phyloP scores from a whole-genome alignment of 2,888 invertebrate species.

The Dicycla oo region DNA sequence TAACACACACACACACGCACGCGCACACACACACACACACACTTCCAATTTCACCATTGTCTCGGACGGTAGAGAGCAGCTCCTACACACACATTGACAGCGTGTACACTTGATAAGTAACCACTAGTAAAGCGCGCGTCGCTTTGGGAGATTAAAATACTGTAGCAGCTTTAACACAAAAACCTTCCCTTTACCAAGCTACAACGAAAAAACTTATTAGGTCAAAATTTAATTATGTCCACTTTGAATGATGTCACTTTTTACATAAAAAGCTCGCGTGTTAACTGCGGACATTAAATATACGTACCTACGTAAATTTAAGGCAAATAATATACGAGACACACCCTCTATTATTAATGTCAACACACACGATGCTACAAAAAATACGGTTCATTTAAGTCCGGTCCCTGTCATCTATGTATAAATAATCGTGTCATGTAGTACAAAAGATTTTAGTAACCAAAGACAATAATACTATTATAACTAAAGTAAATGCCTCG shows the following conservation, averaged over 20 bases:
- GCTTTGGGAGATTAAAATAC: too few relatives aligned
- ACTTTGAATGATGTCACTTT: constrained; percentile 23
- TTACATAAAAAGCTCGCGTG: constrained; percentile 49
- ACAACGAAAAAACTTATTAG: constrained; percentile 29
- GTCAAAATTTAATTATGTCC: constrained; percentile 54
- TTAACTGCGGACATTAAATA: constrained; percentile 24
- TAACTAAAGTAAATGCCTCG: too few relatives aligned
- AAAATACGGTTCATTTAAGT: constrained; percentile 4
- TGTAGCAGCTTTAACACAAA: not conserved
- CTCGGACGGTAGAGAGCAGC: too few relatives aligned
- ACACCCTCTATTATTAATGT: constrained; percentile 26
- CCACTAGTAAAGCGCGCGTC: too few relatives aligned
- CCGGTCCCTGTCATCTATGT: not conserved
- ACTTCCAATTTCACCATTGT: too few relatives aligned
- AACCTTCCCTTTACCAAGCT: constrained; percentile 6
- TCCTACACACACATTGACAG: too few relatives aligned
- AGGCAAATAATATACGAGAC: constrained; percentile 14
- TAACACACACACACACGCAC: not conserved
- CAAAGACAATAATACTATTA: too few relatives aligned
- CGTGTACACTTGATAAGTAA: too few relatives aligned
- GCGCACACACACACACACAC: too few relatives aligned
- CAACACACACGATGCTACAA: not conserved
- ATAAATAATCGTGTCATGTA: too few relatives aligned
- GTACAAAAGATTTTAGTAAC: too few relatives aligned
- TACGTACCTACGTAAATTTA: constrained; percentile 24